Evolutionary conservation across 2,888 invertebrate genomes (phyloP).

Genomic region (Cryptocheilus praepositus): DNA sequence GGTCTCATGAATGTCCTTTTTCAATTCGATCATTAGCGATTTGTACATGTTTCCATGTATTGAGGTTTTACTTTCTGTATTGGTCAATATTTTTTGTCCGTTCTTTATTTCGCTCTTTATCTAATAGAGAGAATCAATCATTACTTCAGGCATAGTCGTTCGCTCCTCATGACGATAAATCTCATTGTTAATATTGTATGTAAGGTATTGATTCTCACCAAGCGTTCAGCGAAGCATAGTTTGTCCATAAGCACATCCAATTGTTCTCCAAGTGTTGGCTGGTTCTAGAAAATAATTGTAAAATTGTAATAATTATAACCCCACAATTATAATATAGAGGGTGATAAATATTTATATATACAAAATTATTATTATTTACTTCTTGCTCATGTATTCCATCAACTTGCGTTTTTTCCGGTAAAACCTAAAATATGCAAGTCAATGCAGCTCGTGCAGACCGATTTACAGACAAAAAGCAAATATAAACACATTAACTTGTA

Average conservation of each 20-base stretch:
- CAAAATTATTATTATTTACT: too few relatives aligned
- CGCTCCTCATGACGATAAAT: neutral
- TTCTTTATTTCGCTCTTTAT: constrained; percentile 42
- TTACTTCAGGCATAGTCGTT: constrained; percentile 33
- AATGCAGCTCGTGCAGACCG: too few relatives aligned
- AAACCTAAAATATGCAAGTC: too few relatives aligned
- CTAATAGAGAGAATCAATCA: constrained; percentile 16
- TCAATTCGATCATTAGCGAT: constrained; percentile 54
- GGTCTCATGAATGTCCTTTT: constrained; percentile 56
- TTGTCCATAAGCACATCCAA: constrained; percentile 39
- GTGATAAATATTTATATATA: too few relatives aligned
- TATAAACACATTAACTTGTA: constrained; percentile 11
- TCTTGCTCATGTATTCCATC: too few relatives aligned
- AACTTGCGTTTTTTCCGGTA: too few relatives aligned
- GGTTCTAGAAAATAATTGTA: constrained; percentile 24
- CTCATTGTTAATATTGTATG: neutral
- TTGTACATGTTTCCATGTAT: constrained; percentile 48
- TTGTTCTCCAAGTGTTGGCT: constrained; percentile 40
- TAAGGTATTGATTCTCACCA: constrained; percentile 29
- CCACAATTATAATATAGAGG: too few relatives aligned
- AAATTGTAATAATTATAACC: too few relatives aligned
- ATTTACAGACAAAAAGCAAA: too few relatives aligned
- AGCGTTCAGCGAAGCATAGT: constrained; percentile 39
- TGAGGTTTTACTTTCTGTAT: constrained; percentile 48
- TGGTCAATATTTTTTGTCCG: constrained; percentile 47